Base-by-base conservation (phyloP, 2,888 invertebrate genomes). In the Liodrosophila aerea region DNA sequence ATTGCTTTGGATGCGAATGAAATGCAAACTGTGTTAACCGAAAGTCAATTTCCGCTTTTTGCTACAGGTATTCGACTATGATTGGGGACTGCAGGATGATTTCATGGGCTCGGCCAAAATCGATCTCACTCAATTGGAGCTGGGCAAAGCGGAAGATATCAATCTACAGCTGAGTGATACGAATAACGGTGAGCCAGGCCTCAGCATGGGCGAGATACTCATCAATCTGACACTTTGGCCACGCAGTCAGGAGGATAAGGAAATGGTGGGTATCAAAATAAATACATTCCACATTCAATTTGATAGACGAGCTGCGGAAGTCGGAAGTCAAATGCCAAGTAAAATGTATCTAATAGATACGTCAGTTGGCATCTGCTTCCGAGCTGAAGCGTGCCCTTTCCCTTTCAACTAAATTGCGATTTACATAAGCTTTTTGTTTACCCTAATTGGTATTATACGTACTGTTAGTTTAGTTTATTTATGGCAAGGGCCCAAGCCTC, bases 41-140 rank as follows among this genome's bases (percentile, higher is more conserved):
- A 11, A 64, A 66, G 53, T 45, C 60, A 59, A 60, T 61, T 65
- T 64, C 59, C 56, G 51, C n/a, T n/a, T 39, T 47, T 18, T 9
- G 31, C 36, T 59, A 3, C 88, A 95, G 95, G 95, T 98, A 4
- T 98, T 96, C 89, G 99, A 99, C 91, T 98, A 98, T 89, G 99
- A 99, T 89, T 97, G 98, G 95, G 98, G 98, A 27, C 93, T 97
- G 37, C 94, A 96, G 91, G 99, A 99, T 89, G 99, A 99, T 91
- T 98, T 98, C 89, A 98, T 99, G 98, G 99, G 99, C 1, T 93
- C 95, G 47, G 95, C 97, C 5, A 93, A 93, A 68, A 89, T 99
- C 73, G 97, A 98, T 88, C 92, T 98, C 51, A 94, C 95, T 0
- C 93, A 94, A 39, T 89, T 98, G 66, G 97, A 97, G 81, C 91